A percentile compares a stretch with the other conserved stretches of the same genome.
Evolutionary conservation across 2,888 invertebrate genomes (phyloP).

Genomic region (Nemapogon koenigi): DNA sequence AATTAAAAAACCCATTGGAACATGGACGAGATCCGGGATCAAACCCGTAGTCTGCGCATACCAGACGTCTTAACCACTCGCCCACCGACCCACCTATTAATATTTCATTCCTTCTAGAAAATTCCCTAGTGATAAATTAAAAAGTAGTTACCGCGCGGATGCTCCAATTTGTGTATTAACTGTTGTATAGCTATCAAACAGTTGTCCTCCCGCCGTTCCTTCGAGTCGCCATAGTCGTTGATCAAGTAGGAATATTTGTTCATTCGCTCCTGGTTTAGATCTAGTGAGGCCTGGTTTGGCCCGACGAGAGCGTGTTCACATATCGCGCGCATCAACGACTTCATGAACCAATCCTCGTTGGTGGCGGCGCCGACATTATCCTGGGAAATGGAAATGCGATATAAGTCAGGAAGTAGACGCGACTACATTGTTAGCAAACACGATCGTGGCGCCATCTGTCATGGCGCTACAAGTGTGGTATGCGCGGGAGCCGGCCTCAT

Average conservation of each 20-base stretch:
- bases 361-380: slow-evolving; percentile 69
- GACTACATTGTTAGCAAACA: too few relatives aligned
- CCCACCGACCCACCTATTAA: too few relatives aligned
- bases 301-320: slow-evolving; percentile 72
- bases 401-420: too few relatives aligned
- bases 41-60: too few relatives aligned
- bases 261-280: slow-evolving; percentile 55
- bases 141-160: slow-evolving; percentile 78
- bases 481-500: too few relatives aligned
- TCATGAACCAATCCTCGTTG: slow-evolving; percentile 73
- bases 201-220: slow-evolving; percentile 75
- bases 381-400: too few relatives aligned
- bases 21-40: too few relatives aligned
- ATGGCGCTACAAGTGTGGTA: too few relatives aligned
- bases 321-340: slow-evolving; percentile 75
- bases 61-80: too few relatives aligned
- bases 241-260: slow-evolving; percentile 63
- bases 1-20: too few relatives aligned
- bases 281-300: slow-evolving; percentile 45
- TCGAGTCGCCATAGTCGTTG: slow-evolving; percentile 73
- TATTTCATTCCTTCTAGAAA: background rate
- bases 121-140: too few relatives aligned
- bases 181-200: slow-evolving; percentile 86
- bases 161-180: slow-evolving; percentile 77
- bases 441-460: too few relatives aligned